A percentile compares a stretch with the other conserved stretches of the same genome.
Conservation (phyloP, 2,888 invertebrate genomes). For the Auanema freiburgensis region DNA sequence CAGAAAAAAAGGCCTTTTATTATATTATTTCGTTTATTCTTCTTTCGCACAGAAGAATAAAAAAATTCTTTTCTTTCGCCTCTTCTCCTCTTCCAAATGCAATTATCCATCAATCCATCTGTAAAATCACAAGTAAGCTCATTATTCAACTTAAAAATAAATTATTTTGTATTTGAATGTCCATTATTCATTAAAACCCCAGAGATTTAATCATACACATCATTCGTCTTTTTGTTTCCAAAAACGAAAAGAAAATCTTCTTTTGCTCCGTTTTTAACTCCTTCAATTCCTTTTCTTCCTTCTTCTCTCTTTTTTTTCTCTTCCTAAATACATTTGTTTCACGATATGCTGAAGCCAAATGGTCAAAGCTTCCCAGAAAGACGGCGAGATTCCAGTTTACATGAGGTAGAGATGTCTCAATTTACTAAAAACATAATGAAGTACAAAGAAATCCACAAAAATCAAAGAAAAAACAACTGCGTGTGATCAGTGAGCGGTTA, state of each 20-base stretch:
- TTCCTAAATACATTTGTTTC: not conserved
- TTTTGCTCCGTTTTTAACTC: constrained; percentile 2
- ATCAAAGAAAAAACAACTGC: not conserved
- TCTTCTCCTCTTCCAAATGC: not conserved
- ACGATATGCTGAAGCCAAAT: constrained; percentile 17
- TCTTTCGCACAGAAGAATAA: too few species aligned
- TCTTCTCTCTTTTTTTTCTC: not conserved
- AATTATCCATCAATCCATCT: not conserved
- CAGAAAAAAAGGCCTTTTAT: too few species aligned
- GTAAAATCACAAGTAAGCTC: too few species aligned
- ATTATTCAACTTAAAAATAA: too few species aligned
- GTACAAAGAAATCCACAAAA: not conserved
- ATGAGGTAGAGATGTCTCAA: constrained; percentile 17
- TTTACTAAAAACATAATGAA: not conserved
- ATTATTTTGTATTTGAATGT: too few species aligned
- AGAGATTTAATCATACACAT: not conserved
- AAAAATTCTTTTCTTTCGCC: constrained; percentile 1
- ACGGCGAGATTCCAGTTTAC: constrained; percentile 21
- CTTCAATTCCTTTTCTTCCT: constrained; percentile 6
- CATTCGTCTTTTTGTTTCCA: constrained; percentile 2
- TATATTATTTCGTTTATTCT: too few species aligned
- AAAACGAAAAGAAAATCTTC: constrained; percentile 5
- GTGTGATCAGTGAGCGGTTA: not conserved
- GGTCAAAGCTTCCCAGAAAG: constrained; percentile 12
- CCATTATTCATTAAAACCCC: too few species aligned